Percentiles rank a stretch among this genome's conserved stretches.
phyloP scores from a whole-genome alignment of 1,140 invertebrate species.

The Trichogramma pretiosum region DNA sequence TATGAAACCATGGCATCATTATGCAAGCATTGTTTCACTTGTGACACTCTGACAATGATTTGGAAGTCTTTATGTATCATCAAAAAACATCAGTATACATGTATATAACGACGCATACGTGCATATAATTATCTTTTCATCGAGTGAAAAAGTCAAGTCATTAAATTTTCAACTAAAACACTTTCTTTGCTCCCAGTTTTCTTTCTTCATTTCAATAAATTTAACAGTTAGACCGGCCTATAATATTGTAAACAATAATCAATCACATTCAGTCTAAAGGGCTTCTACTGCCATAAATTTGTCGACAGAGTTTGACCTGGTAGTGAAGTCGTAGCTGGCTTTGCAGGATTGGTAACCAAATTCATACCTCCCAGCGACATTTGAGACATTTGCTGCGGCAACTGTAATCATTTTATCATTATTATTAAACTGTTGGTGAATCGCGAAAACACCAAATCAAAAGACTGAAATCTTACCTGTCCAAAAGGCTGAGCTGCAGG shows the following conservation, averaged over 20 bases:
- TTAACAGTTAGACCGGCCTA: slow-evolving; percentile 1
- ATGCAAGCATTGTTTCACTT: slow-evolving; percentile 7
- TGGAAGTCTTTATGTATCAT: too few relatives aligned
- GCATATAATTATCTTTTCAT: not conserved
- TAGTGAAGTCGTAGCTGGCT: slow-evolving; percentile 29
- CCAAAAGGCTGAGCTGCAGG: slow-evolving; percentile 22
- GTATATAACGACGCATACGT: slow-evolving; percentile 4
- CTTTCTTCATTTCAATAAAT: not conserved
- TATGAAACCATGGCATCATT: too few relatives aligned
- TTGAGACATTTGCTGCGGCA: slow-evolving; percentile 51
- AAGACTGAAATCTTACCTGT: slow-evolving; percentile 13
- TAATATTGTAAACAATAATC: slow-evolving; percentile 11
- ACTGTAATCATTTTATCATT: slow-evolving; percentile 27
- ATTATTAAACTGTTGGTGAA: too few relatives aligned
- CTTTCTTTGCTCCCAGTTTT: not conserved
- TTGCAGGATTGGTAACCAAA: slow-evolving; percentile 26
- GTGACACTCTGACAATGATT: slow-evolving; percentile 1
- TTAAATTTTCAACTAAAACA: too few relatives aligned
- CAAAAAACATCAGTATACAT: not conserved
- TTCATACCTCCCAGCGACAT: slow-evolving; percentile 41
- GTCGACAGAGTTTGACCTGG: slow-evolving; percentile 46
- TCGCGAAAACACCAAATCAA: too few relatives aligned
- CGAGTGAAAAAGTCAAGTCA: too few relatives aligned
- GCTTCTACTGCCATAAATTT: slow-evolving; percentile 49
- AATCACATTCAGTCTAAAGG: slow-evolving; percentile 21